These are phyloP conservation scores for Leptinotarsa defecta DNA, from an alignment of 1,140 invertebrate genomes.

Conservation along the genomic window DNA sequence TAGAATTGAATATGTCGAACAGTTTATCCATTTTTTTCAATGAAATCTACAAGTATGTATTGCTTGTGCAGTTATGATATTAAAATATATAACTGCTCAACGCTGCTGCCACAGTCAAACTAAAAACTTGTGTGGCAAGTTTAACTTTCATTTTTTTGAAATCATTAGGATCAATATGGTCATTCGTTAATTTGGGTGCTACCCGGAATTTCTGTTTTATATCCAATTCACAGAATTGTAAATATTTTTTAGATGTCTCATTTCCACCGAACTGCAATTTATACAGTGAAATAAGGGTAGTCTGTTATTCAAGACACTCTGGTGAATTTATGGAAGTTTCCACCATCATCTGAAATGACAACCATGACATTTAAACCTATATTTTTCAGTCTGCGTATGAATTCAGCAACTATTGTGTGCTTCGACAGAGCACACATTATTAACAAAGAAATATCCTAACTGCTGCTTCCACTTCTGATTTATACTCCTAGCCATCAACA, in stretches of 20 bases:
- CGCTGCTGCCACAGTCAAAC: too few relatives aligned
- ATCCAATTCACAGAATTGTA: too few relatives aligned
- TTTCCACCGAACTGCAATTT: too few relatives aligned
- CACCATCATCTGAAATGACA: neutral
- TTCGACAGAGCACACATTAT: neutral
- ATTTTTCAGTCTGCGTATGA: neutral
- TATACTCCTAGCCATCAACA: neutral
- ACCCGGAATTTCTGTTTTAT: too few relatives aligned
- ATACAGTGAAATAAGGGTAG: slow-evolving; percentile 36
- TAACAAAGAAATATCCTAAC: neutral
- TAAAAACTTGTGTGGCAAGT: too few relatives aligned
- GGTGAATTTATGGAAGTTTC: slow-evolving; percentile 3
- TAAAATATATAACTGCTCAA: too few relatives aligned
- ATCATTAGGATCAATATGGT: too few relatives aligned
- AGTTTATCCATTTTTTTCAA: slow-evolving; percentile 39
- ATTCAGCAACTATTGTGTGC: slow-evolving; percentile 8
- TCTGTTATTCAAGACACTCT: neutral
- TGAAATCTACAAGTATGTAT: slow-evolving; percentile 32
- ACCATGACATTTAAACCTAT: too few relatives aligned
- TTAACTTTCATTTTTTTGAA: too few relatives aligned
- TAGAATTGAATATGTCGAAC: slow-evolving; percentile 43
- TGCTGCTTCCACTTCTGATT: neutral
- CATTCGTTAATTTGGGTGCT: too few relatives aligned
- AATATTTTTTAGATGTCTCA: too few relatives aligned
- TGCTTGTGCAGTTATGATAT: slow-evolving; percentile 32